Evolutionary conservation across 2,888 invertebrate genomes (phyloP).

Genomic region (Teleogryllus oceanicus): DNA sequence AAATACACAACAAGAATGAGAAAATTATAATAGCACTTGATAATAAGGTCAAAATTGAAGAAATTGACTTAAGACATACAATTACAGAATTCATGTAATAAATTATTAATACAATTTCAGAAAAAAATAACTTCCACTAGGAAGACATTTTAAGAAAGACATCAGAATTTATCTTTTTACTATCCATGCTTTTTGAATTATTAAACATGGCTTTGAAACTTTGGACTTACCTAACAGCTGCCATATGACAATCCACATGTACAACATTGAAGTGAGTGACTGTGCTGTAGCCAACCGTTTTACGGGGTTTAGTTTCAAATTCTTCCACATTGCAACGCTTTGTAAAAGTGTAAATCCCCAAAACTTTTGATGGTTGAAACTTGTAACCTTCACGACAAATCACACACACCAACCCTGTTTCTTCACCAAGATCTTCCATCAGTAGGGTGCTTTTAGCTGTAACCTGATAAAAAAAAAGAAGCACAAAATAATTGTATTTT

Average conservation of each 20-base stretch:
- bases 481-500: too few relatives aligned
- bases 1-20: too few relatives aligned
- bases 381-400: constrained; percentile 98
- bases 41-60: too few relatives aligned
- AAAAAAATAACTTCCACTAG: too few relatives aligned
- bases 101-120: too few relatives aligned
- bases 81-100: too few relatives aligned
- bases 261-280: constrained; percentile 98
- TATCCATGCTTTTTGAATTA: not conserved
- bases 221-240: constrained; percentile 74
- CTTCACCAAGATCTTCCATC: constrained; percentile 93
- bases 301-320: constrained; percentile 82
- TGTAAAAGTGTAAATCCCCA: constrained; percentile 95
- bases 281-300: constrained; percentile 85
- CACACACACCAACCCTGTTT: constrained; percentile 92
- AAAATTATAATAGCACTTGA: too few relatives aligned
- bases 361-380: constrained; percentile 87
- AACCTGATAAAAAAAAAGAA: constrained; percentile 48
- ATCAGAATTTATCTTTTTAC: not conserved
- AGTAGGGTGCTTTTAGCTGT: constrained; percentile 88
- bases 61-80: too few relatives aligned
- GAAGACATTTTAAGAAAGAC: not conserved
- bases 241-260: constrained; percentile 97
- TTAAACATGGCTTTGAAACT: not conserved
- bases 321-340: constrained; percentile 93